Conservation (phyloP, 2,888 invertebrate genomes). For the Synanthedon formicaeformis region DNA sequence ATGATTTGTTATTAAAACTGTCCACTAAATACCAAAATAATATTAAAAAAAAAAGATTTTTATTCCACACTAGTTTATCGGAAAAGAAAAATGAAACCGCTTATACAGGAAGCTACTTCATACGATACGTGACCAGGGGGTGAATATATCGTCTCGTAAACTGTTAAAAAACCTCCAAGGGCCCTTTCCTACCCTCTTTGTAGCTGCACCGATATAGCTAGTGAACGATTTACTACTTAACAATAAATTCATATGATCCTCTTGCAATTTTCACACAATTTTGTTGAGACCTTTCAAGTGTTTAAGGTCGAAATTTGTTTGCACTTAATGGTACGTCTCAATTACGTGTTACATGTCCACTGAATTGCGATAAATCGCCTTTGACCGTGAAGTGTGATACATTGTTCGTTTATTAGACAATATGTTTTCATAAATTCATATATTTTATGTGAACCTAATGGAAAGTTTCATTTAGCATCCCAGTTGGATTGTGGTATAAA, state of each 20-base stretch:
- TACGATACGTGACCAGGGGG: slow-evolving; percentile 66
- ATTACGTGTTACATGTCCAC: slow-evolving; percentile 42
- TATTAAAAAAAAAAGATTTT: too few relatives aligned
- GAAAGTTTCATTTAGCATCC: too few relatives aligned
- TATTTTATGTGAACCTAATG: too few relatives aligned
- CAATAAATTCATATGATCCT: background rate
- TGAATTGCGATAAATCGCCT: slow-evolving; percentile 33
- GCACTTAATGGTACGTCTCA: slow-evolving; percentile 26
- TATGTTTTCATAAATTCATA: too few relatives aligned
- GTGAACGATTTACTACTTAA: background rate
- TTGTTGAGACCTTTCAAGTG: background rate
- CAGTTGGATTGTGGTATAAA: too few relatives aligned
- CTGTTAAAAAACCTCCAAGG: slow-evolving; percentile 60
- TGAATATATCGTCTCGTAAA: slow-evolving; percentile 56
- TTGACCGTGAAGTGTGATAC: slow-evolving; percentile 20
- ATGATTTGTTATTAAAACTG: too few relatives aligned
- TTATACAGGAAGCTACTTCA: slow-evolving; percentile 64
- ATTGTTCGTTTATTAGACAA: background rate
- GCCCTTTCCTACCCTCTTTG: slow-evolving; percentile 12
- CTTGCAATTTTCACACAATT: background rate
- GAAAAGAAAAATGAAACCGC: slow-evolving; percentile 58
- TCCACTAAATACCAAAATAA: too few relatives aligned
- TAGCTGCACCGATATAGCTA: background rate
- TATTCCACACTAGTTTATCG: slow-evolving; percentile 6
- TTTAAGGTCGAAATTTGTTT: background rate